Evolutionary conservation across 2,113 vertebrate genomes (phyloP), one percentile per base, ranked within the genome.

Genomic region (Strix aluco): DNA sequence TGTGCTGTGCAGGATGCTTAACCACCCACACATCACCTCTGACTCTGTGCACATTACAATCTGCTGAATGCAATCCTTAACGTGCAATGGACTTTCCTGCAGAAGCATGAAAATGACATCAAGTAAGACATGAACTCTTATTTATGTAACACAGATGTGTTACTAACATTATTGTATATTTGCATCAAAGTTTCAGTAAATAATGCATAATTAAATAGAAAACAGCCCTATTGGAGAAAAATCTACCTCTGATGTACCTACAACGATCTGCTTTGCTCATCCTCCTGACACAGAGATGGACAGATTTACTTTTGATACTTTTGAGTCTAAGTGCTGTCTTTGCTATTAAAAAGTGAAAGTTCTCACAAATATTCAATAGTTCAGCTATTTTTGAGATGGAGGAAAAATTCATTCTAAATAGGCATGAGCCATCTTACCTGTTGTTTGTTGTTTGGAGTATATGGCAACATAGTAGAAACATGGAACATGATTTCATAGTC

Each of bases 401-500:
- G 36, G 13, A 80, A 57, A 62, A 61, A 30, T 23, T 20, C 80
- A 70, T 75, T 79, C 47, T n/a, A 25, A 77, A 40, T 22, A 55
- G 19, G 42, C 44, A 40, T 10, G 29, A 52, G 44, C 23, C 23
- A 42, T 77, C 90, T 95, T 98, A 99, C 99, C 99, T 99, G 99
- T 77, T 99, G 99, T 93, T 99, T 99, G 98, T 99, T 99, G 98
- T 99, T 99, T 62, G 99, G 99, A 52, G 99, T 99, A 94, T 99
- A 99, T 27, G 99, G 99, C 93, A 99, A 98, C 98, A 99, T 98
- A 62, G 99, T 99, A 20, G 99, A 99, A 83, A 99, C 99, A 0
- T 99, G 99, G 97, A 99, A 99, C 99, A 99, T 99, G 85, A 99
- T 98, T 98, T 99, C 99, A 89, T 99, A 99, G 98, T 99, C 99